Conservation (phyloP, 1,140 invertebrate species). For the Anthonomus grandis region DNA sequence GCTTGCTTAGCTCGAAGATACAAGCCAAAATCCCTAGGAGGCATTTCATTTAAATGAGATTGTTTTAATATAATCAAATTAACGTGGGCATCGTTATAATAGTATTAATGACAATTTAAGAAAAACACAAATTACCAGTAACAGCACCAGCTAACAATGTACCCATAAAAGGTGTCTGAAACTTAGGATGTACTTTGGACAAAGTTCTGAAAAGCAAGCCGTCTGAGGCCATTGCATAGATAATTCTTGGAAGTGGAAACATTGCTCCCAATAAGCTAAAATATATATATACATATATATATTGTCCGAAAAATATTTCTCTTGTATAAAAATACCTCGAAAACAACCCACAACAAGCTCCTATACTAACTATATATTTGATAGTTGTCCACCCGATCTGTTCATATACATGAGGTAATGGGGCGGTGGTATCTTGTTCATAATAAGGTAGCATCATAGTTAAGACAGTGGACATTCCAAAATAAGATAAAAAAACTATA, state of each 20-base stretch:
- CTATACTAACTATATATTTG: conserved; percentile 69
- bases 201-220: conserved; percentile 76
- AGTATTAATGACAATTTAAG: too few relatives aligned
- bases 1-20: conserved; percentile 70
- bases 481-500: conserved; percentile 83
- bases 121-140: too few relatives aligned
- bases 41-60: conserved; percentile 46
- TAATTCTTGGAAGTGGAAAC: conserved; percentile 79
- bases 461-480: conserved; percentile 79
- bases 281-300: conserved; percentile 56
- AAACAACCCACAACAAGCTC: conserved; percentile 69
- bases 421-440: conserved; percentile 65
- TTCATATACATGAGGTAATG: conserved; percentile 68
- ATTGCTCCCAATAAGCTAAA: conserved; percentile 77
- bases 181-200: conserved; percentile 64
- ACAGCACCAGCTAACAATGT: conserved; percentile 73
- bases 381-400: conserved; percentile 65
- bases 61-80: conserved; percentile 73
- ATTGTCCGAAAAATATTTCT: conserved; percentile 18
- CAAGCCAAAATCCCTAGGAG: conserved; percentile 64
- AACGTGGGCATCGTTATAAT: too few relatives aligned
- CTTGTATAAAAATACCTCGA: conserved; percentile 53
- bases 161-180: conserved; percentile 77
- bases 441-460: conserved; percentile 91
- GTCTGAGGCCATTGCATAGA: conserved; percentile 88